A percentile compares a stretch with the other conserved stretches of the same genome.
phyloP scores from a whole-genome alignment of 1,140 invertebrate genomes.

The Antheraea mylitta region DNA sequence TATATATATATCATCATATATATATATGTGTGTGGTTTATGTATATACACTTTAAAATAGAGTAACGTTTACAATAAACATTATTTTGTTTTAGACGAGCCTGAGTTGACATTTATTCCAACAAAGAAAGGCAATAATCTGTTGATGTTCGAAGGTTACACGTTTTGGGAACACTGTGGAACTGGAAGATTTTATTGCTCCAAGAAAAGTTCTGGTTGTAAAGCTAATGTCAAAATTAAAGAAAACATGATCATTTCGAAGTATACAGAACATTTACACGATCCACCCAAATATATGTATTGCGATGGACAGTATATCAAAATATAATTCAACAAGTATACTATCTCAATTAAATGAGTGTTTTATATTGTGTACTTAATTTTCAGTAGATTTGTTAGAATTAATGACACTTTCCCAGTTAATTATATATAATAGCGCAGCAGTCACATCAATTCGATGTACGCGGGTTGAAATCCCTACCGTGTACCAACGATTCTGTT shows the following conservation, averaged over 20 bases:
- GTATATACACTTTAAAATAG: no score
- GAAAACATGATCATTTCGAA: background rate
- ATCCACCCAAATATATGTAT: background rate
- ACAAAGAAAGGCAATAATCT: slow-evolving; percentile 27
- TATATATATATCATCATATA: no score
- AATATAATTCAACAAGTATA: no score
- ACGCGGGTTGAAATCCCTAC: no score
- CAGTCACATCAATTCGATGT: no score
- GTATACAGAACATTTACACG: background rate
- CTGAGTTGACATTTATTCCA: slow-evolving; percentile 24
- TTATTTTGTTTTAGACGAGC: slow-evolving; percentile 16
- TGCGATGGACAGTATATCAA: slow-evolving; percentile 8
- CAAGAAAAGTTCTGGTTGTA: slow-evolving; percentile 46
- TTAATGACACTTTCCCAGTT: no score
- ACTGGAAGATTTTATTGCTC: slow-evolving; percentile 47
- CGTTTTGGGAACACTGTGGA: slow-evolving; percentile 19
- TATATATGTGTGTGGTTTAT: no score
- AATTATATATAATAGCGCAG: no score
- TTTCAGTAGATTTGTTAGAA: no score
- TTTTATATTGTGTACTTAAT: no score
- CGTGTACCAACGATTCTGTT: no score
- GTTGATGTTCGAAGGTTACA: slow-evolving; percentile 25
- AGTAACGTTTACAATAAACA: background rate
- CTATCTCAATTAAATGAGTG: no score
- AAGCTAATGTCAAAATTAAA: slow-evolving; percentile 34